Conservation (phyloP, 2,797 vertebrate species). For the Pelodytes ibericus region DNA sequence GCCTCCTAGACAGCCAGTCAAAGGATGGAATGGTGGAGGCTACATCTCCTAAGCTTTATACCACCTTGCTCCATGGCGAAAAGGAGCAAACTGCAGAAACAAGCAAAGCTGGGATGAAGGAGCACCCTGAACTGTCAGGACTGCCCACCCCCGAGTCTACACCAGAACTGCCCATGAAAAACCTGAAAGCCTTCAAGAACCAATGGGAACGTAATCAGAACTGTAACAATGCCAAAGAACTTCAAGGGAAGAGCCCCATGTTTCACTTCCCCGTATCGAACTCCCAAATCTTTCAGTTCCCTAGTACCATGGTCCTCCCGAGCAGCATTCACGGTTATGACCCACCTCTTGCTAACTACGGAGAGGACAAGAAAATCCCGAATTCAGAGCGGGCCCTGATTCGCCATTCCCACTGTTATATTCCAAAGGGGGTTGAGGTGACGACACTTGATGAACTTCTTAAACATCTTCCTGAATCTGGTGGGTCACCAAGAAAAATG, state of each 20-base stretch:
- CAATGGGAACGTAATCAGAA: slow-evolving; percentile 93
- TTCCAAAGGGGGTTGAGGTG: slow-evolving; percentile 84
- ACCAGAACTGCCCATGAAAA: slow-evolving; percentile 87
- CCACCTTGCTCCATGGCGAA: slow-evolving; percentile 76
- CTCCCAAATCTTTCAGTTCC: slow-evolving; percentile 77
- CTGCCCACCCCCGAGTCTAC: slow-evolving; percentile 90
- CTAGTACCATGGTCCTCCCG: slow-evolving; percentile 66
- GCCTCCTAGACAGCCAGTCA: slow-evolving; percentile 77
- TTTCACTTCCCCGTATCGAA: slow-evolving; percentile 69
- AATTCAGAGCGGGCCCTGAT: slow-evolving; percentile 79
- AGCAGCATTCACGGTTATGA: slow-evolving; percentile 70
- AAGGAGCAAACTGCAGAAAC: slow-evolving; percentile 70
- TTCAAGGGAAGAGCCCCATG: slow-evolving; percentile 67
- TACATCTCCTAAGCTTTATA: slow-evolving; percentile 80
- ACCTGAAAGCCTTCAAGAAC: slow-evolving; percentile 82
- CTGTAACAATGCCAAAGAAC: slow-evolving; percentile 87
- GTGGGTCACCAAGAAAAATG: slow-evolving; percentile 67
- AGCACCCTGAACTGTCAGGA: slow-evolving; percentile 83
- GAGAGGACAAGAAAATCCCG: slow-evolving; percentile 81
- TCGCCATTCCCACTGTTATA: slow-evolving; percentile 74
- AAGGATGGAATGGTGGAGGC: slow-evolving; percentile 80
- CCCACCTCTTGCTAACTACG: slow-evolving; percentile 54
- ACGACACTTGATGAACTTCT: slow-evolving; percentile 87
- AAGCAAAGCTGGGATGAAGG: slow-evolving; percentile 49
- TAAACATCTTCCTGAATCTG: slow-evolving; percentile 84